A percentile compares a stretch with the other conserved stretches of the same genome.
Conservation (phyloP, 2,113 vertebrate genomes). For the Lampris incognitus region DNA sequence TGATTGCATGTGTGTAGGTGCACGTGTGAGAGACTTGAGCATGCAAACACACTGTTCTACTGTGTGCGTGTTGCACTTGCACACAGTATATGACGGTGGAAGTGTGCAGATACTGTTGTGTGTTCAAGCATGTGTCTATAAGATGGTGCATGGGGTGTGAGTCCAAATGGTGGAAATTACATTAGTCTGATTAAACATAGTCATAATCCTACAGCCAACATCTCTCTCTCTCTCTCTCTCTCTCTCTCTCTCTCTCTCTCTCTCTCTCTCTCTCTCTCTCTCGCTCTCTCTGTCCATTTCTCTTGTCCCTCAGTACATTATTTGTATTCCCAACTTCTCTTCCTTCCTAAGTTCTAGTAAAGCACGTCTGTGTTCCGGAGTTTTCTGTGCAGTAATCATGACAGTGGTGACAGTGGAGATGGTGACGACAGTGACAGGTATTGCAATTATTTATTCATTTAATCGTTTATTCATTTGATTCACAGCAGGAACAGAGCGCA, state of each 20-base stretch:
- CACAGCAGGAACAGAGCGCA: constrained; percentile 14
- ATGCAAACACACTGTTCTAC: too few relatives aligned
- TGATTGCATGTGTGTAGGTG: too few relatives aligned
- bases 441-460: neutral
- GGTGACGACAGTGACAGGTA: constrained; percentile 9
- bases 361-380: too few relatives aligned
- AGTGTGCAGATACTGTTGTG: neutral
- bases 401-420: neutral
- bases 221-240: neutral
- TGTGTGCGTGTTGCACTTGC: too few relatives aligned
- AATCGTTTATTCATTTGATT: constrained; percentile 3
- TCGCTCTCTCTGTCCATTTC: neutral
- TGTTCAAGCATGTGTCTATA: neutral
- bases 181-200: constrained; percentile 59
- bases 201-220: constrained; percentile 22
- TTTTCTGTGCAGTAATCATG: neutral
- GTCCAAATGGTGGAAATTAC: constrained; percentile 30
- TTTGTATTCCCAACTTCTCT: neutral
- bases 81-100: too few relatives aligned
- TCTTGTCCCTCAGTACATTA: neutral
- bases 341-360: too few relatives aligned
- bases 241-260: neutral
- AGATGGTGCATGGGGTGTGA: constrained; percentile 22
- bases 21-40: too few relatives aligned
- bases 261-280: neutral